These are phyloP conservation scores for Eulacestoma nigropectus DNA, from an alignment of 2,113 vertebrate genomes.

Conservation along the genomic window DNA sequence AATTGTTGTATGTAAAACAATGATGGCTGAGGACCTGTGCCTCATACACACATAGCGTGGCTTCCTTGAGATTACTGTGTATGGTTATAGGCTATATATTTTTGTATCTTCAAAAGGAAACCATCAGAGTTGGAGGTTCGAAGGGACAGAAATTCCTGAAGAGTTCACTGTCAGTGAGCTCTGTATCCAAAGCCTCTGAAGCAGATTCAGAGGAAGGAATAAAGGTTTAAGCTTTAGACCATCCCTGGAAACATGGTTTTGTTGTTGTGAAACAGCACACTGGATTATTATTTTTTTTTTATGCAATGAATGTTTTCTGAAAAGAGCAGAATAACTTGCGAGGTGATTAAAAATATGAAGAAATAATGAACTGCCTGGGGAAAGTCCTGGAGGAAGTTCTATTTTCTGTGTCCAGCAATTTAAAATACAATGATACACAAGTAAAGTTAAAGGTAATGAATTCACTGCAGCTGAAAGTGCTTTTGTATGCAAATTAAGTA, in stretches of 20 bases:
- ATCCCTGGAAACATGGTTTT: neutral
- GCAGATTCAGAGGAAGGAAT: neutral
- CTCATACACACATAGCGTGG: neutral
- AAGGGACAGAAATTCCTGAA: neutral
- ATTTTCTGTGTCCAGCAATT: neutral
- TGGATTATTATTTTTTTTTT: neutral
- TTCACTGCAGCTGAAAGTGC: neutral
- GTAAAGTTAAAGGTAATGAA: neutral
- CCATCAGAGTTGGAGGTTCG: accelerated
- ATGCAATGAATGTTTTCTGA: neutral
- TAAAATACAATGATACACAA: neutral
- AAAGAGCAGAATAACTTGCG: neutral
- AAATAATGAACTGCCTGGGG: neutral
- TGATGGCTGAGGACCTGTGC: neutral
- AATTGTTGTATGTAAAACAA: neutral
- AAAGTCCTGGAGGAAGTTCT: neutral
- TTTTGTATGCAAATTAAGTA: neutral
- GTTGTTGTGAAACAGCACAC: neutral
- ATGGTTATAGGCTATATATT: neutral
- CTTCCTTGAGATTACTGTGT: neutral
- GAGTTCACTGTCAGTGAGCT: neutral
- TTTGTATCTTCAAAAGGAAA: neutral
- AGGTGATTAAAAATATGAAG: neutral
- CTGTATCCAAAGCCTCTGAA: neutral
- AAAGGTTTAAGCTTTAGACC: neutral